Evolutionary conservation across 2,888 invertebrate species (phyloP), one percentile per base, ranked within the genome.

Genomic region (Aporophyla lueneburgensis): DNA sequence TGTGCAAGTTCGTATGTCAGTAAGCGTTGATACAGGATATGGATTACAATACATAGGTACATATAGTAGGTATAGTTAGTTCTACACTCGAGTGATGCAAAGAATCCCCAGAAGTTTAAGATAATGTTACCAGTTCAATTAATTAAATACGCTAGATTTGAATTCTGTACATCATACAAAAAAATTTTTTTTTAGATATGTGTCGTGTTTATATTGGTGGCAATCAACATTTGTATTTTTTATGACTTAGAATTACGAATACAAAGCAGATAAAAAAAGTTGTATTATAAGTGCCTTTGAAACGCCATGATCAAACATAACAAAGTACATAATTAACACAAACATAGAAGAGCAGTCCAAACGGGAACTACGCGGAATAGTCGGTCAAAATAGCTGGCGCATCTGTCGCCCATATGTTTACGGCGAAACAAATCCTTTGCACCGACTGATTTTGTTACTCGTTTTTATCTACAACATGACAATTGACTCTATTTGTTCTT

Each of bases 401-500:
- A 93, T 92, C 89, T 92, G 92, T 87, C 74, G 83, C 58, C 76
- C 92, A 92, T 84, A 87, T 92, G 92, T 88, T 81, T 49, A 61
- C 73, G 33, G 71, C 79, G 71, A 76, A 78, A 76, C 83, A 85
- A 89, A 88, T 87, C 84, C 61, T 78, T 72, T 56, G 63, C 58
- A 54, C 66, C 54, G 58, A 78, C 70, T 59, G 27, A 78, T 43
- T 65, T 49, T 62, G n/a, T 77, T 67, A 53, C 53, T 76, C 49
- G 54, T 58, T 51, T 75, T 71, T 76, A 49, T 76, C 53, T 24
- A 62, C n/a, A n/a, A n/a, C n/a, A n/a, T 59, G 27, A 72, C 53
- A 43, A 73, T 53, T 27, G 21, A 19, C n/a, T 68, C 3, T 71
- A 62, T 71, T 67, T 69, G 24, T 61, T 59, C 49, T 59, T 69